Conservation (phyloP, 2,888 invertebrate species). For the Apotomis turbidana region DNA sequence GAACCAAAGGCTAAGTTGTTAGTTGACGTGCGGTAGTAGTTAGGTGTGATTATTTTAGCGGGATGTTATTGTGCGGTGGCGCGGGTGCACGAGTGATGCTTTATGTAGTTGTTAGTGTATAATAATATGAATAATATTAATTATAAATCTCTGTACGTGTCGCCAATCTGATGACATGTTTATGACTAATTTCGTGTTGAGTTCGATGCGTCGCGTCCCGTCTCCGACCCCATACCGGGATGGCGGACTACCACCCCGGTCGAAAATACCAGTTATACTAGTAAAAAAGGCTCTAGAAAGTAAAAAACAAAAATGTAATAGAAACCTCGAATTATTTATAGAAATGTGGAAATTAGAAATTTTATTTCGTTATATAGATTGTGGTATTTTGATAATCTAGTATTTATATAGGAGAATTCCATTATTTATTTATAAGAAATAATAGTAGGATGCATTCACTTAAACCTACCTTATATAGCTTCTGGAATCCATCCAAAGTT, state of each 20-base stretch:
- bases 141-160: constrained; percentile 68
- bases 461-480: constrained; percentile 1
- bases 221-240: neutral
- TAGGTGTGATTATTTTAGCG: constrained; percentile 26
- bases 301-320: too few species aligned
- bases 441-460: neutral
- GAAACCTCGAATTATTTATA: neutral
- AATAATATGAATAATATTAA: constrained; percentile 58
- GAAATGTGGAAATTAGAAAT: neutral
- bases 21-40: constrained; percentile 32
- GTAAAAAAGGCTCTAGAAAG: too few species aligned
- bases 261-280: constrained; percentile 12
- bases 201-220: constrained; percentile 3
- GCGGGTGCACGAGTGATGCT: constrained; percentile 72
- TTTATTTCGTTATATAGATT: constrained; percentile 4
- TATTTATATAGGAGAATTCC: constrained; percentile 14
- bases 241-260: neutral
- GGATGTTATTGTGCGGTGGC: constrained; percentile 41
- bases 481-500: too few species aligned
- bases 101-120: constrained; percentile 77
- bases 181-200: constrained; percentile 49
- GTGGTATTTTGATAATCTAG: constrained; percentile 11
- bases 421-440: constrained; percentile 45
- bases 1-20: constrained; percentile 44
- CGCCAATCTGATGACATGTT: constrained; percentile 58